Evolutionary conservation across 2,797 vertebrate species (phyloP).

Genomic region (Ambastaia sidthimunki): DNA sequence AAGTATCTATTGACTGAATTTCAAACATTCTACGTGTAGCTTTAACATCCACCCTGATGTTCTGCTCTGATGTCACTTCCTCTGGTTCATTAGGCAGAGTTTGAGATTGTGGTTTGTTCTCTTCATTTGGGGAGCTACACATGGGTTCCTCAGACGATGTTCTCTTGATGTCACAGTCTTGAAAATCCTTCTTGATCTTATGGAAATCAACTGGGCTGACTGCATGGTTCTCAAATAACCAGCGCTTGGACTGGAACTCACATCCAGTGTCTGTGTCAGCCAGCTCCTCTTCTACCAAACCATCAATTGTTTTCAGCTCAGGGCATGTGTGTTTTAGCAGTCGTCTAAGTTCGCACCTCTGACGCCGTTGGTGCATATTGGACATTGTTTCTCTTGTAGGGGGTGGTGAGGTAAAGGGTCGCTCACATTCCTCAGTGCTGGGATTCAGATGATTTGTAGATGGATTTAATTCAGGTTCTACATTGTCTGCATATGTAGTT

Average conservation of each 20-base stretch:
- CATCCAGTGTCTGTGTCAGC: conserved; percentile 83
- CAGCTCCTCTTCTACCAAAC: conserved; percentile 87
- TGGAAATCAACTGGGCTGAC: conserved; percentile 79
- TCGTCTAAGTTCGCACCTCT: conserved; percentile 91
- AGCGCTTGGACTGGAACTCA: conserved; percentile 91
- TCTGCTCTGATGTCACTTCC: conserved; percentile 65
- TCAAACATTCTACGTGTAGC: conserved; percentile 88
- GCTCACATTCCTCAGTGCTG: conserved; percentile 60
- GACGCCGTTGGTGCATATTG: conserved; percentile 87
- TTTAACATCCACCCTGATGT: conserved; percentile 80
- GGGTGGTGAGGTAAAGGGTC: conserved; percentile 69
- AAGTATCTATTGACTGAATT: conserved; percentile 76
- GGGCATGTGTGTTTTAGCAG: conserved; percentile 95
- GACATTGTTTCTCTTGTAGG: conserved; percentile 84
- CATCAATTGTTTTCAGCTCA: conserved; percentile 88
- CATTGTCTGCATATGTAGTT: conserved; percentile 66
- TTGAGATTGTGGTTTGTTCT: background rate
- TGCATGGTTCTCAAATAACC: conserved; percentile 94
- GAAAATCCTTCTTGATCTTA: conserved; percentile 68
- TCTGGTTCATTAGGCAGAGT: conserved; percentile 60
- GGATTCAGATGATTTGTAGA: conserved; percentile 54
- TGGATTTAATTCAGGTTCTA: conserved; percentile 68
- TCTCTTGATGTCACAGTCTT: conserved; percentile 74
- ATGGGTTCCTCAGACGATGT: conserved; percentile 76
- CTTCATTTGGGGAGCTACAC: conserved; percentile 43